These are phyloP conservation scores for Echeneis naucrates DNA, from an alignment of 2,797 vertebrate genomes.

Conservation along the genomic window DNA sequence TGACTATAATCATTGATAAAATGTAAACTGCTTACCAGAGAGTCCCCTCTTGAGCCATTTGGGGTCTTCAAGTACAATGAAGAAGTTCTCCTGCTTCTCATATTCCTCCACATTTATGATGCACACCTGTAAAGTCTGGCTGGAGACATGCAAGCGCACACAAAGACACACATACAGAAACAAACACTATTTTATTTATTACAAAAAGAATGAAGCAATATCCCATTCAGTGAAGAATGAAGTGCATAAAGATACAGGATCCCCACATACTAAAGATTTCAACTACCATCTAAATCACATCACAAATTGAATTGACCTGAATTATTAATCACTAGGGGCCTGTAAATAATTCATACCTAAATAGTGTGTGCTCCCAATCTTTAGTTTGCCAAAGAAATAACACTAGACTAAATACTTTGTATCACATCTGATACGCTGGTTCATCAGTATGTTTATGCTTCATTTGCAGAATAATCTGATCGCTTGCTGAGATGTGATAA, in stretches of 20 bases:
- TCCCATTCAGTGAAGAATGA: neutral
- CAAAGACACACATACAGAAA: slow-evolving; percentile 1
- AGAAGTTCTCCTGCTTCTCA: slow-evolving; percentile 95
- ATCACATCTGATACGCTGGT: neutral
- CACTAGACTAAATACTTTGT: slow-evolving; percentile 12
- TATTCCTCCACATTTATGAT: slow-evolving; percentile 93
- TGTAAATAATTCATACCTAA: slow-evolving; percentile 73
- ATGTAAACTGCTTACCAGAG: slow-evolving; percentile 82
- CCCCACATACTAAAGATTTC: slow-evolving; percentile 49
- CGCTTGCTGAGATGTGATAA: neutral
- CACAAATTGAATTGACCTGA: slow-evolving; percentile 63
- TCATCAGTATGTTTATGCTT: neutral
- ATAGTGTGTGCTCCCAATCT: slow-evolving; percentile 20
- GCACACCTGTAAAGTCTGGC: slow-evolving; percentile 89
- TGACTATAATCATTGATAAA: neutral
- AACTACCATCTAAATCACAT: slow-evolving; percentile 73
- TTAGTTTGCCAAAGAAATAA: slow-evolving; percentile 24
- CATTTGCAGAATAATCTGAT: neutral
- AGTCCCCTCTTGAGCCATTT: slow-evolving; percentile 93
- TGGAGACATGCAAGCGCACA: slow-evolving; percentile 67
- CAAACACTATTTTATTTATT: neutral
- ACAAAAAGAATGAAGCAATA: slow-evolving; percentile 13
- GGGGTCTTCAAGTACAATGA: slow-evolving; percentile 91
- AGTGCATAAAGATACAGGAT: neutral
- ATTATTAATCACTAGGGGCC: slow-evolving; percentile 69